Conservation (phyloP, 2,888 invertebrate genomes). For the Synergus umbraculus region DNA sequence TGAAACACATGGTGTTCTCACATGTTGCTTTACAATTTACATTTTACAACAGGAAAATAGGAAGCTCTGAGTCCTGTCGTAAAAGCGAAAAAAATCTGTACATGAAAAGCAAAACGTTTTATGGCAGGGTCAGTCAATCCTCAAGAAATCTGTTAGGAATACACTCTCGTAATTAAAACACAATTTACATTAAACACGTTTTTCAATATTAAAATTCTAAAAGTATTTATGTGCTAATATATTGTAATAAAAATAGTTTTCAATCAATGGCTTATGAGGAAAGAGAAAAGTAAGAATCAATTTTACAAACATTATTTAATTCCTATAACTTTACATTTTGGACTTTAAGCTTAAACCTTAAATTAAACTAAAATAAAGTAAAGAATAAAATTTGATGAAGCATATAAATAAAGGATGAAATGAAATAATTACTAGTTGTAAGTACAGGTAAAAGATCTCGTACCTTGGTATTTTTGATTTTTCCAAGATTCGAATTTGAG, state of each 20-base stretch:
- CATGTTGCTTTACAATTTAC: not conserved
- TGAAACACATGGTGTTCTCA: not conserved
- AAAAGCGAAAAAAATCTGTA: slow-evolving; percentile 23
- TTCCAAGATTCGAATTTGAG: not conserved
- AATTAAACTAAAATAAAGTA: slow-evolving; percentile 1
- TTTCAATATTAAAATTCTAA: not conserved
- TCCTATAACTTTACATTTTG: not conserved
- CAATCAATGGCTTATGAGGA: too few relatives aligned
- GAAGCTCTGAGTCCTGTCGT: slow-evolving; percentile 26
- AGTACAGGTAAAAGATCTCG: not conserved
- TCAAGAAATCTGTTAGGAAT: slow-evolving; percentile 24
- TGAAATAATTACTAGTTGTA: slow-evolving; percentile 3
- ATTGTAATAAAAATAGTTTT: not conserved
- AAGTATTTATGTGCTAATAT: not conserved
- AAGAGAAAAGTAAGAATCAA: not conserved
- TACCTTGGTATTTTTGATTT: not conserved
- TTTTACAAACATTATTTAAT: slow-evolving; percentile 19
- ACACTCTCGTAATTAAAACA: slow-evolving; percentile 21
- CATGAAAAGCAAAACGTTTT: slow-evolving; percentile 32
- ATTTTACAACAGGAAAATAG: slow-evolving; percentile 26
- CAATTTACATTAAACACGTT: not conserved
- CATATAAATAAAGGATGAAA: slow-evolving; percentile 37
- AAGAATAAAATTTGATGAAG: not conserved
- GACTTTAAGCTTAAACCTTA: not conserved
- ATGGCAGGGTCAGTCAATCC: slow-evolving; percentile 23